Conservation (phyloP, 2,113 vertebrate species). For the Cottus gobio region DNA sequence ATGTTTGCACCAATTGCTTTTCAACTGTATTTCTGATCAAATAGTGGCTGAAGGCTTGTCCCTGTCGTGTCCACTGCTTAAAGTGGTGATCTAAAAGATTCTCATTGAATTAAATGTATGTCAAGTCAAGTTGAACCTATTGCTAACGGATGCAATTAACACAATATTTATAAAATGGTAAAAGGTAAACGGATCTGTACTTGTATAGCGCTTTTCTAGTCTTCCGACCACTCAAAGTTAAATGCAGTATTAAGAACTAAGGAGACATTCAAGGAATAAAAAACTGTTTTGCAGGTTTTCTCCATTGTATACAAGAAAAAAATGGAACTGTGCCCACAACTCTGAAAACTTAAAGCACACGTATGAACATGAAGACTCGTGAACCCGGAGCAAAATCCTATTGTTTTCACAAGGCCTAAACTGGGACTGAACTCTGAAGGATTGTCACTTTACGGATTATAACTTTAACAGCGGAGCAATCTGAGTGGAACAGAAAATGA, state of each 20-base stretch:
- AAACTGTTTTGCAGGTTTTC: background rate
- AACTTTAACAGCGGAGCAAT: slow-evolving; percentile 32
- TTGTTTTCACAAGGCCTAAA: background rate
- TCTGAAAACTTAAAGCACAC: background rate
- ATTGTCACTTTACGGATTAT: slow-evolving; percentile 16
- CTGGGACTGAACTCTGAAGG: slow-evolving; percentile 16
- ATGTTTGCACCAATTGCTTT: background rate
- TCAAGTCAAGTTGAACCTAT: background rate
- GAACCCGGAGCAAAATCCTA: background rate
- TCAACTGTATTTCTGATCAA: background rate
- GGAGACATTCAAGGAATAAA: background rate
- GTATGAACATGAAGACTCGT: background rate
- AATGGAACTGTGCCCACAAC: background rate
- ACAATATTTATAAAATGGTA: background rate
- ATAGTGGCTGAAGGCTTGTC: background rate
- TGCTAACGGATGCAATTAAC: background rate
- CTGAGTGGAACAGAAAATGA: slow-evolving; percentile 27
- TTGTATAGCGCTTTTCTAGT: no score
- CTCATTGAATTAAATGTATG: background rate
- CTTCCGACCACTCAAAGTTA: no score
- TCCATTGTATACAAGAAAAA: background rate
- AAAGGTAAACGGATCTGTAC: no score
- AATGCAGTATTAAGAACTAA: background rate
- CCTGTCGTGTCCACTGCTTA: background rate
- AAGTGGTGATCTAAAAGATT: background rate